phyloP scores from a whole-genome alignment of 2,888 invertebrate genomes.

The Epsilonema sp. region DNA sequence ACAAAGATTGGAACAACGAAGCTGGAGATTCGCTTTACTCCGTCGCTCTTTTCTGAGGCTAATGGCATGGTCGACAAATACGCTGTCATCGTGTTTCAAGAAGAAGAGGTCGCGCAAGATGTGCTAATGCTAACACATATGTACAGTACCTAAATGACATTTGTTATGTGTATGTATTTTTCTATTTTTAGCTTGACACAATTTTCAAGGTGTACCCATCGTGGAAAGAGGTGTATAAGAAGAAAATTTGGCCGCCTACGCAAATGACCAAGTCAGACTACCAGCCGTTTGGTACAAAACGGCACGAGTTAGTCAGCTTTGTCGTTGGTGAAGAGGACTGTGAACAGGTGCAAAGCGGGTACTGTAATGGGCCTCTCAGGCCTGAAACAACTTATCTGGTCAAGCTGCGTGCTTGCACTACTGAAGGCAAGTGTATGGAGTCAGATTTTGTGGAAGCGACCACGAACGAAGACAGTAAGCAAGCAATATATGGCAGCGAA shows the following conservation, averaged over 20 bases:
- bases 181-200: conserved; percentile 7
- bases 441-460: conserved; percentile 3
- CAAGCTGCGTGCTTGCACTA: conserved; percentile 7
- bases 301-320: neutral
- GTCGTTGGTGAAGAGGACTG: conserved; percentile 2
- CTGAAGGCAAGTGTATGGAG: conserved; percentile 7
- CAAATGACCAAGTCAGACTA: neutral
- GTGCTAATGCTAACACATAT: no score
- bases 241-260: conserved; percentile 7
- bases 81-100: conserved; percentile 6
- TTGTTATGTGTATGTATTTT: no score
- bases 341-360: neutral
- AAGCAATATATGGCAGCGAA: no score
- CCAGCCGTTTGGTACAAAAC: neutral
- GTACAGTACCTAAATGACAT: no score
- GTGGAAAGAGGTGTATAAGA: conserved; percentile 5
- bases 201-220: neutral
- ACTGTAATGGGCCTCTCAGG: conserved; percentile 8
- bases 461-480: neutral
- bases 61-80: conserved; percentile 4
- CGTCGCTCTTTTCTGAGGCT: conserved; percentile 1
- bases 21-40: conserved; percentile 2
- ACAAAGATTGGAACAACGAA: neutral
- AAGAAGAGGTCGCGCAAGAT: no score
- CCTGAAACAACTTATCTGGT: conserved; percentile 4